Base-by-base conservation (phyloP, 1,140 invertebrate genomes). In the Saccostrea cuccullata region DNA sequence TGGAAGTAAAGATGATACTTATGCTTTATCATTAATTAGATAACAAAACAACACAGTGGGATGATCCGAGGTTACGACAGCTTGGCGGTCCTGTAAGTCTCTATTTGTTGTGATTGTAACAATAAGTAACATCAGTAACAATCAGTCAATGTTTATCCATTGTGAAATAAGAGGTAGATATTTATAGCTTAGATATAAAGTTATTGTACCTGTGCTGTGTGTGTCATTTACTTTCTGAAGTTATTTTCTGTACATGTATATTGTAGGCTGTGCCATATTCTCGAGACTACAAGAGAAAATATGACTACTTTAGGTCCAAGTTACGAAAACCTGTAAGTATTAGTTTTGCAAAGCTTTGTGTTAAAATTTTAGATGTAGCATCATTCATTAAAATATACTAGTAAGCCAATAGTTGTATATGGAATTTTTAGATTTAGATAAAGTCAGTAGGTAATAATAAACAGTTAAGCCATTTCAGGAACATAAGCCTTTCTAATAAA, bases 231-330 rank as follows among this genome's bases (percentile, higher is more conserved):
- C 47, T 47, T 47, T 47, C 47, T 47, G 30, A 36, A 36, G 30
- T 36, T 36, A 36, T 36, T 36, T 36, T 36, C 30, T 36, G 30
- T 36, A 36, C 30, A 36, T 73, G 8, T 40, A 77, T 91, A 82
- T 92, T 95, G 73, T 92, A 97, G 96, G 98, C 98, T 91, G 98
- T 99, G 94, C 98, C 98, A 60, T 99, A 99, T 96, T 99, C 98
- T 36, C 96, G 98, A 94, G 98, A 99, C 96, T 99, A 99, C 95
- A 99, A 99, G 95, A 96, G 98, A 93, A 99, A 99, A 96, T 99
- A 99, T 95, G 98, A 99, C 95, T 99, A 98, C 95, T 97, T 99
- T 94, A 98, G 99, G 95, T 97, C 97, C 87, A 98, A 99, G 94
- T 96, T 99, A 89, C 97, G 98, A 94, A 98, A 99, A 96, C 98